Evolutionary conservation across 2,113 vertebrate genomes (phyloP), one percentile per base, ranked within the genome.

Genomic region (Coptodon bakossiorum): DNA sequence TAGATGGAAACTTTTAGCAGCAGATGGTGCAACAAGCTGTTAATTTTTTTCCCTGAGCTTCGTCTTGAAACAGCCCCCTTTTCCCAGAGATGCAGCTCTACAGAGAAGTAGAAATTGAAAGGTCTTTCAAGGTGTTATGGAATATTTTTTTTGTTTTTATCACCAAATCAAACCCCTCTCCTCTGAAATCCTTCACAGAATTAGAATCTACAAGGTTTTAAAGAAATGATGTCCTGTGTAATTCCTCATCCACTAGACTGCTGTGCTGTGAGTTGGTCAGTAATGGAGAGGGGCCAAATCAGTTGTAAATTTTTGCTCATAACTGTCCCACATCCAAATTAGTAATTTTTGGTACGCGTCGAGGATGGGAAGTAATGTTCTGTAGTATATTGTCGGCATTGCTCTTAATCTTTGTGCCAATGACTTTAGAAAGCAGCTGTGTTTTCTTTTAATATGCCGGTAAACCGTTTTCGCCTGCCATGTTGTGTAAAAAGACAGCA

Each of bases 361-460:
- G 29, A 14, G 56, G 63, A 81, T 82, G 53, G 81, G 68, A 81
- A 71, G 78, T 82, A 24, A 82, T 83, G 57, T 85, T 85, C 82
- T 83, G 79, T 82, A 38, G 17, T 86, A 38, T 86, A 36, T 88
- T 86, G 71, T 89, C 40, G 2, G 80, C 83, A 38, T 88, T 71
- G 83, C 87, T 92, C 68, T 85, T 89, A 84, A 90, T 88, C 40
- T 86, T 84, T 88, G 93, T 95, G 94, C 92, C 90, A 93, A 88
- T 83, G 85, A 84, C 88, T 90, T 85, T 81, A 29, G 88, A 50
- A 38, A 93, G 76, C 83, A 45, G 86, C 73, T 45, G 38, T 45
- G 54, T 80, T 86, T 82, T 81, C 11, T 83, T 79, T 88, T 85
- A 59, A 27, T 88, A 36, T 52, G 80, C 52, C 31, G 29, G 34